These are phyloP conservation scores for Caenorhabditis becei DNA, from an alignment of 2,888 invertebrate species.

Conservation along the genomic window DNA sequence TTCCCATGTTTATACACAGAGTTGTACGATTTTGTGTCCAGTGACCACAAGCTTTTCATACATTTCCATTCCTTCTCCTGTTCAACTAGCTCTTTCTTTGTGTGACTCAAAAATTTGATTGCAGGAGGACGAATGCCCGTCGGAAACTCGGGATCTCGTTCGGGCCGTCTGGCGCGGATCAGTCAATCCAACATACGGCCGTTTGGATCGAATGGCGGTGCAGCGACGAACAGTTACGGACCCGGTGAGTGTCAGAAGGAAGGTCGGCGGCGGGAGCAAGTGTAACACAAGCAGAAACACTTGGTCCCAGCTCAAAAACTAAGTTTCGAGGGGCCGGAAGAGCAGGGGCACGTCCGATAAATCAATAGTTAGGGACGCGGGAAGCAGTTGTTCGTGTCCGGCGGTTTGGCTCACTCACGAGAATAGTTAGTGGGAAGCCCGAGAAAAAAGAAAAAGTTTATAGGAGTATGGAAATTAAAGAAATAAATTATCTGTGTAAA, in stretches of 20 bases:
- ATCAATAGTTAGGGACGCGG: constrained; percentile 46
- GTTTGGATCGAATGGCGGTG: constrained; percentile 63
- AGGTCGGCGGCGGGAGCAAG: background rate
- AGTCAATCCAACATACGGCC: constrained; percentile 69
- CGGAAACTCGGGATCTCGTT: constrained; percentile 64
- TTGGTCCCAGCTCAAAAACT: constrained; percentile 48
- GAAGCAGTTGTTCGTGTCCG: constrained; percentile 57
- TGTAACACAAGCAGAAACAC: constrained; percentile 54
- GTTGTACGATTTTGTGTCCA: constrained; percentile 41
- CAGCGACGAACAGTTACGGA: constrained; percentile 50
- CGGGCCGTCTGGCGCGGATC: constrained; percentile 70
- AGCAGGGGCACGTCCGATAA: constrained; percentile 22
- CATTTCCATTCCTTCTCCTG: background rate
- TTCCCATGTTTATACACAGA: constrained; percentile 33
- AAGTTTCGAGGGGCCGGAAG: constrained; percentile 2
- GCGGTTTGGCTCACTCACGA: constrained; percentile 26
- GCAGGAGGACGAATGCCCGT: constrained; percentile 65
- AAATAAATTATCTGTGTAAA: too few relatives aligned
- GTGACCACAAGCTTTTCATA: constrained; percentile 10
- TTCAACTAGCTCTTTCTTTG: constrained; percentile 1
- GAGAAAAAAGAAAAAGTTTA: too few relatives aligned
- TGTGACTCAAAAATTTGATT: background rate
- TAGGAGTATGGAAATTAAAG: too few relatives aligned
- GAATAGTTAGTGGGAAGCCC: constrained; percentile 33
- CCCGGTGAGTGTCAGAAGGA: constrained; percentile 46